These are phyloP conservation scores for Drosophila ogumai DNA, from an alignment of 1,140 invertebrate species.

Conservation along the genomic window DNA sequence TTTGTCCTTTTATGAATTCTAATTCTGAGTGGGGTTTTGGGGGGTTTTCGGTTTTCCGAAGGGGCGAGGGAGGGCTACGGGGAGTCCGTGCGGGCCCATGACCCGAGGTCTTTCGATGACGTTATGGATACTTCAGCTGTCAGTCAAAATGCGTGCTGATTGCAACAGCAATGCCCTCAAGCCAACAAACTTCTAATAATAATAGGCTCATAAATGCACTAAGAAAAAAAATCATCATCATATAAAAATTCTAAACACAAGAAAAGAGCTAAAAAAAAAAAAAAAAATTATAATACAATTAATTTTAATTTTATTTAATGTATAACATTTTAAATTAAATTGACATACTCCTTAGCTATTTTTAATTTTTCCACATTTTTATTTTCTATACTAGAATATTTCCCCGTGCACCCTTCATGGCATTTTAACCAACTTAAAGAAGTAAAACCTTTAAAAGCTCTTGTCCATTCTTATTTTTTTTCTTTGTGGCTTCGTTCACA, in stretches of 20 bases:
- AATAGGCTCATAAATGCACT: constrained; percentile 4
- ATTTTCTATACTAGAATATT: not conserved
- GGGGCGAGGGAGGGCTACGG: not conserved
- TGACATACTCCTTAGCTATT: not conserved
- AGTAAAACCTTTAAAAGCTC: constrained; percentile 27
- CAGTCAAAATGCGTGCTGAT: constrained; percentile 71
- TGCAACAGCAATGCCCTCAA: constrained; percentile 37
- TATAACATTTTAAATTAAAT: no score
- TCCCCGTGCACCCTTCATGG: constrained; percentile 5
- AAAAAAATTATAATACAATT: no score
- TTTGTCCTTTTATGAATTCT: constrained; percentile 81
- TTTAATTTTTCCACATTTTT: not conserved
- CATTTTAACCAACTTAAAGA: constrained; percentile 26
- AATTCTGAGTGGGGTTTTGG: constrained; percentile 45
- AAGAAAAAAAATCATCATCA: not conserved
- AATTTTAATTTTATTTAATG: no score
- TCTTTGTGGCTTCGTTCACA: no score
- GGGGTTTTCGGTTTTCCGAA: not conserved
- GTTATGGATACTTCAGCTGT: constrained; percentile 78
- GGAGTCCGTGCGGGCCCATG: constrained; percentile 27
- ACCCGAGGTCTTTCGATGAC: constrained; percentile 71
- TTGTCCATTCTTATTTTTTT: constrained; percentile 31
- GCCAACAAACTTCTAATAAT: constrained; percentile 5
- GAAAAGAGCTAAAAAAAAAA: no score
- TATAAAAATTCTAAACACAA: no score